Evolutionary conservation across 1,140 invertebrate species (phyloP), one percentile per base, ranked within the genome.

Genomic region (Psix sp.): DNA sequence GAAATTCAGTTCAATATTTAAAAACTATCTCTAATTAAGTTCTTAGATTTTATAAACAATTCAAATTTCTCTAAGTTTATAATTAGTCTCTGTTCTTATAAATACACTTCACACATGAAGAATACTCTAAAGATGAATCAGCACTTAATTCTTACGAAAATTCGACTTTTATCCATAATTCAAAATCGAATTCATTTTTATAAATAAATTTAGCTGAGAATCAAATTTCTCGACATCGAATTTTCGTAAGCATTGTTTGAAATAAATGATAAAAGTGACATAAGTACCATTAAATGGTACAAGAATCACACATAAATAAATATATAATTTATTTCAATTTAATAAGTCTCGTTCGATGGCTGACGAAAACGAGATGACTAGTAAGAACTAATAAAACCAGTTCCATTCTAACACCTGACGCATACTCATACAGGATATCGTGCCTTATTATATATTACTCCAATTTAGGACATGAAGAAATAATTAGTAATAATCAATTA

Each of bases 21-120:
- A 68, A 62, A 76, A 49, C 76, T 81, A 79, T 63, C 36, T 39
- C 77, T 81, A 81, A 45, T 17, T 48, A 66, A 77, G 33, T 75
- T 66, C 15, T 59, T 62, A 72, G 57, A 14, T n/a, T 20, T 81
- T 68, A 70, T 46, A 82, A 82, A 82, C 72, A 80, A 80, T 52
- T 51, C 74, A 74, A 77, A 79, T 51, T 81, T 77, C 51, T 39
- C 71, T 76, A 82, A 68, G 51, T 74, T 54, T 68, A 73, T 76
- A 35, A 43, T 29, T 11, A 24, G 7, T 67, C 62, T 73, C 78
- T 67, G 51, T 77, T 43, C 67, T 66, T 79, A 80, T 77, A 75
- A 72, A 68, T 80, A 77, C 49, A 73, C 76, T 76, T 77, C 66
- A 73, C 21, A 39, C 39, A 62, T 49, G 51, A 71, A 63, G 42